phyloP scores from a whole-genome alignment of 64 coral and sea anemone species.

The Actinia equina region DNA sequence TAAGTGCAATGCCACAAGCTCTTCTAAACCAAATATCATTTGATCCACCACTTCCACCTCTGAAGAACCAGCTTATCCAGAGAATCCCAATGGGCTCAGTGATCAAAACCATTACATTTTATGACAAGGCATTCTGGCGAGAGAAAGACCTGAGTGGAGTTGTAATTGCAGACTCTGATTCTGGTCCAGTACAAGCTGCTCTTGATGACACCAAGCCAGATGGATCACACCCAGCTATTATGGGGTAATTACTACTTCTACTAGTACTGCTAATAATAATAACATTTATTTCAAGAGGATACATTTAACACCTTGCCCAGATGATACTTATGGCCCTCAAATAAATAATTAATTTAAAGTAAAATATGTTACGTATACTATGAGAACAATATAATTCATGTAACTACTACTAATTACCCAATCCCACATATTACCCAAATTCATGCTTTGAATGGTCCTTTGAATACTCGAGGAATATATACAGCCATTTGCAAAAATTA shows the following conservation, averaged over 20 bases:
- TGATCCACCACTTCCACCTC: slow-evolving; percentile 85
- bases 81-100: slow-evolving; percentile 96
- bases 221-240: slow-evolving; percentile 89
- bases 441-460: too few relatives aligned
- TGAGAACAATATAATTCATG: too few relatives aligned
- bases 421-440: too few relatives aligned
- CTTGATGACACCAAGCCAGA: slow-evolving; percentile 96
- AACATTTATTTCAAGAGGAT: too few relatives aligned
- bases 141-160: slow-evolving; percentile 73
- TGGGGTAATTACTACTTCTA: slow-evolving; percentile 67
- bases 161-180: slow-evolving; percentile 74
- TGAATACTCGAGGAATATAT: too few relatives aligned
- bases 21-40: slow-evolving; percentile 82
- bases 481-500: too few relatives aligned
- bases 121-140: slow-evolving; percentile 80
- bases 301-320: too few relatives aligned
- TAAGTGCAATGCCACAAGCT: slow-evolving; percentile 98
- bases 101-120: slow-evolving; percentile 94
- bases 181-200: slow-evolving; percentile 77
- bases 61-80: slow-evolving; percentile 93
- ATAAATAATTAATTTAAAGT: too few relatives aligned
- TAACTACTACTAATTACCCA: too few relatives aligned
- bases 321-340: too few relatives aligned
- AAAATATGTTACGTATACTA: too few relatives aligned
- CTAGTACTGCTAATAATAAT: not conserved